Percentiles rank a stretch among this genome's conserved stretches.
These are phyloP conservation scores for Xyrauchen texanus DNA, from an alignment of 2,113 vertebrate species.

Conservation along the genomic window DNA sequence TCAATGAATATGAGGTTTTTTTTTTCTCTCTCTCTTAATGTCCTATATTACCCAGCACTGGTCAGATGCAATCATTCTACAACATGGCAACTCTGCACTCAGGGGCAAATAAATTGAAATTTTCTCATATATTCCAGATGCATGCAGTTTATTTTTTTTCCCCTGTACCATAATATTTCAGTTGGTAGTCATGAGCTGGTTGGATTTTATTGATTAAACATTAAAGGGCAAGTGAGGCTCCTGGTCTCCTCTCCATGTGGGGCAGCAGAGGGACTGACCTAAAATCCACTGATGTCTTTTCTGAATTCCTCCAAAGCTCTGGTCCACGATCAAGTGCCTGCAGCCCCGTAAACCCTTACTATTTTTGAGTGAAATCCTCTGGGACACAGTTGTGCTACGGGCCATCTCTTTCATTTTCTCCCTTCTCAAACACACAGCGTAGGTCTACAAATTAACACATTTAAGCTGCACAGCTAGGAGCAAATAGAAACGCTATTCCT, in stretches of 20 bases:
- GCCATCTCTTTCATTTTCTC: not conserved
- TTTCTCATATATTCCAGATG: constrained; percentile 58
- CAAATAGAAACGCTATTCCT: not conserved
- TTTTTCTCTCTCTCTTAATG: no score
- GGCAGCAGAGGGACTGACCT: constrained; percentile 56
- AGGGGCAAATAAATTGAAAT: constrained; percentile 20
- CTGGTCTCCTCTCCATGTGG: constrained; percentile 54
- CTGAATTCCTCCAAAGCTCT: constrained; percentile 51
- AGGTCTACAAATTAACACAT: constrained; percentile 21
- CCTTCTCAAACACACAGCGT: constrained; percentile 26
- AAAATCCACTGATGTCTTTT: constrained; percentile 56
- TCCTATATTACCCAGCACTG: constrained; percentile 29
- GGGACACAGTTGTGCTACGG: constrained; percentile 17
- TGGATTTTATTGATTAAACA: constrained; percentile 71
- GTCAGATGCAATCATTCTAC: constrained; percentile 64
- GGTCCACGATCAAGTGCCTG: constrained; percentile 36
- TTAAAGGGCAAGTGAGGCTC: constrained; percentile 63
- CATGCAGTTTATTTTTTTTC: constrained; percentile 36
- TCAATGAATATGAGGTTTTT: constrained; percentile 53
- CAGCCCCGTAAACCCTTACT: constrained; percentile 22
- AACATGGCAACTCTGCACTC: constrained; percentile 52
- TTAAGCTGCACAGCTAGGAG: constrained; percentile 4
- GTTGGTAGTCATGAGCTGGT: constrained; percentile 56
- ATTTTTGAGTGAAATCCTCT: constrained; percentile 42
- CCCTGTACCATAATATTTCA: constrained; percentile 59